Conservation (phyloP, 2,888 invertebrate genomes). For the Isotomurus palustris region DNA sequence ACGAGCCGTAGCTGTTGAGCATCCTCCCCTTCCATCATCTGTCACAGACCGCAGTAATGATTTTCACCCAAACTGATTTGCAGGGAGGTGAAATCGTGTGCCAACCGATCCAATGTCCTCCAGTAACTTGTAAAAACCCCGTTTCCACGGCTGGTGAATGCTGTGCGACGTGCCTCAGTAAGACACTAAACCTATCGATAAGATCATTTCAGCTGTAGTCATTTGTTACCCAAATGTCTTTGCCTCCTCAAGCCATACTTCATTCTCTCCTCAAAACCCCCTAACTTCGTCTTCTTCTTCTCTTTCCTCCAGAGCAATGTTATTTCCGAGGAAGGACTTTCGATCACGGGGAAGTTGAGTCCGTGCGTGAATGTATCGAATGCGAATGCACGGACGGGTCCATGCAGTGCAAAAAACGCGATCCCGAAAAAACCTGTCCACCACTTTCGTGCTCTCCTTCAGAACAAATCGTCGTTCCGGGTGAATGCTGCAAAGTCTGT, state of each 20-base stretch:
- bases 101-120: constrained; percentile 73
- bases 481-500: constrained; percentile 86
- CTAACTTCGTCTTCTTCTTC: background rate
- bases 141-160: constrained; percentile 72
- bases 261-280: background rate
- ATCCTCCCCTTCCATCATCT: too few species aligned
- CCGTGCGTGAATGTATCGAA: constrained; percentile 70
- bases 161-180: constrained; percentile 81
- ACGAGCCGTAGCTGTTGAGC: too few species aligned
- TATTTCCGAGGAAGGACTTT: constrained; percentile 63
- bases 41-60: too few species aligned
- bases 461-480: constrained; percentile 74
- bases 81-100: constrained; percentile 82
- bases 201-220: background rate
- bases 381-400: constrained; percentile 78
- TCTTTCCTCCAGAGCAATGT: constrained; percentile 62
- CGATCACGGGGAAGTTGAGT: constrained; percentile 74
- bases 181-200: constrained; percentile 51
- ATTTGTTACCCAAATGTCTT: background rate
- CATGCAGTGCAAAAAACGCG: constrained; percentile 69
- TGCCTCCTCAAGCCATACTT: background rate
- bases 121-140: constrained; percentile 73
- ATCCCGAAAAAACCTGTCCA: constrained; percentile 71
- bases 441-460: constrained; percentile 68
- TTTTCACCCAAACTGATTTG: too few species aligned